A percentile compares a stretch with the other conserved stretches of the same genome.
Evolutionary conservation across 2,113 vertebrate species (phyloP).

Genomic region (Xyrauchen texanus): DNA sequence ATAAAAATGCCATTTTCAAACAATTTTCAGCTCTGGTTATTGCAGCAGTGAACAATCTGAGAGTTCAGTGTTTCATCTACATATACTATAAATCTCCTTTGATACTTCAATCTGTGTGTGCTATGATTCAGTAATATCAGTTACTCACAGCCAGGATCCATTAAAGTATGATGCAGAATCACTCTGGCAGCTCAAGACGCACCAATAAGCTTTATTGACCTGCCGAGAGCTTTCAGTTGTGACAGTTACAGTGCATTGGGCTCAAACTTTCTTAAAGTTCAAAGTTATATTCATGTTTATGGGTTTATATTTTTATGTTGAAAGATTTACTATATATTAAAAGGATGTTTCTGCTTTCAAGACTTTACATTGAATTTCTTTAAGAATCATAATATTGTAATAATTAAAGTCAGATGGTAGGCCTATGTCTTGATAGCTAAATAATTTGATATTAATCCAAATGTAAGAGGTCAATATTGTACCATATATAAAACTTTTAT

Average conservation of each 20-base stretch:
- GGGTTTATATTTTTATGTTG: no score
- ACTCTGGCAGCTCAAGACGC: constrained; percentile 21
- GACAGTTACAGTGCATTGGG: not conserved
- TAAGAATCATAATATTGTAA: not conserved
- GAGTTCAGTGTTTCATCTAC: constrained; percentile 18
- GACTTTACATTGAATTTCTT: not conserved
- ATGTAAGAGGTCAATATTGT: no score
- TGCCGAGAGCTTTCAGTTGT: constrained; percentile 35
- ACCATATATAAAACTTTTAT: no score
- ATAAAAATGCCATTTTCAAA: constrained; percentile 31
- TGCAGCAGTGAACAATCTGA: not conserved
- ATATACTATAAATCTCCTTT: constrained; percentile 20
- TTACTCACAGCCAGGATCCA: constrained; percentile 21
- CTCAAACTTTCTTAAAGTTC: not conserved
- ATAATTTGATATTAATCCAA: no score
- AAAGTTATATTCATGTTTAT: not conserved
- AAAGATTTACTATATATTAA: no score
- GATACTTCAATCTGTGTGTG: constrained; percentile 25
- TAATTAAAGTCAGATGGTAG: no score
- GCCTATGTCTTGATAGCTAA: no score
- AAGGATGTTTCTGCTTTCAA: no score
- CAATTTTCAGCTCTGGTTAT: constrained; percentile 22
- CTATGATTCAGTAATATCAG: constrained; percentile 36
- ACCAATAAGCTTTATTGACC: constrained; percentile 54
- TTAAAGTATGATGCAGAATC: constrained; percentile 28